These are phyloP conservation scores for Microcaecilia unicolor DNA, from an alignment of 2,797 vertebrate species.

Conservation along the genomic window DNA sequence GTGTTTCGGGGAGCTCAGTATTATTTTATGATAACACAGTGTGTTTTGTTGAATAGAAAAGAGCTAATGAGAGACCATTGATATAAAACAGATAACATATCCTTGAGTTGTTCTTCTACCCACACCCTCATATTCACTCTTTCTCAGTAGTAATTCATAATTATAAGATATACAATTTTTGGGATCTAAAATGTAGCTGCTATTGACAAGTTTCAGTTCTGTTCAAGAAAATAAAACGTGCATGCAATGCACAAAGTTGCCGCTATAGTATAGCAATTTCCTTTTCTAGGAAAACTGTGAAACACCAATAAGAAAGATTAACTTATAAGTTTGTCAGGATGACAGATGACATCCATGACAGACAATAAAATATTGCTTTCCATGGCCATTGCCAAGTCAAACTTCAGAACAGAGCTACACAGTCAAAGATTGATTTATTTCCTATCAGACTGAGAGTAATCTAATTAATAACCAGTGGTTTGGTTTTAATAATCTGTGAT, in stretches of 20 bases:
- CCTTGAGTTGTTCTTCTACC: too few relatives aligned
- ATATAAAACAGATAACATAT: too few relatives aligned
- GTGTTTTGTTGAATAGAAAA: too few relatives aligned
- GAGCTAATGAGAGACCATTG: too few relatives aligned
- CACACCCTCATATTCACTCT: too few relatives aligned
- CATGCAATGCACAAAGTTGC: not conserved
- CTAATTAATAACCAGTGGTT: slow-evolving; percentile 23
- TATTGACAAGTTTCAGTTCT: too few relatives aligned
- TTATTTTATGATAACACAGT: too few relatives aligned
- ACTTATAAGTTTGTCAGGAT: not conserved
- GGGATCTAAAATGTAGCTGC: not conserved
- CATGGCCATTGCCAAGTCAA: not conserved
- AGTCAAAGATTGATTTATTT: too few relatives aligned
- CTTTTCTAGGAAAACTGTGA: not conserved
- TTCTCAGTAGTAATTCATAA: not conserved
- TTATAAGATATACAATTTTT: not conserved
- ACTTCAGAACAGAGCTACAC: slow-evolving; percentile 15
- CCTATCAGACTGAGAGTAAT: too few relatives aligned
- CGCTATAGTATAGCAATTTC: not conserved
- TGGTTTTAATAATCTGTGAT: slow-evolving; percentile 22
- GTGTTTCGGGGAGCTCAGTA: too few relatives aligned
- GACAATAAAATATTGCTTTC: slow-evolving; percentile 2
- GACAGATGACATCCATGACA: not conserved
- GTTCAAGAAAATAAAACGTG: not conserved
- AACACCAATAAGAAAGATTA: not conserved